Evolutionary conservation across 2,888 invertebrate species (phyloP).

Genomic region (Trisateles emortualis): DNA sequence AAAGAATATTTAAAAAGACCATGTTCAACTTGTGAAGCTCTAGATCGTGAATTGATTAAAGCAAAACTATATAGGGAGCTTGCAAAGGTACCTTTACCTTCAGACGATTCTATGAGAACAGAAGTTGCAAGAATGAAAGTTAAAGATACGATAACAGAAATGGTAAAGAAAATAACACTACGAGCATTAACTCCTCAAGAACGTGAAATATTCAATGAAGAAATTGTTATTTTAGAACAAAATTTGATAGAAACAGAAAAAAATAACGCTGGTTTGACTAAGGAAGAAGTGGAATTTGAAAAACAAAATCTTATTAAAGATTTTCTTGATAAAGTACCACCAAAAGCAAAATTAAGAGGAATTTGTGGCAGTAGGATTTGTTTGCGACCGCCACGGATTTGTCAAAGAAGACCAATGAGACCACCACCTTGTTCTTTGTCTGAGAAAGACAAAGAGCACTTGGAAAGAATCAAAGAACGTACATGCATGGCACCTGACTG

Average conservation of each 20-base stretch:
- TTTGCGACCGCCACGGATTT: too few relatives aligned
- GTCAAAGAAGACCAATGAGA: neutral
- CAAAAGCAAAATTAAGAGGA: too few relatives aligned
- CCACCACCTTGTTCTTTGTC: constrained; percentile 51
- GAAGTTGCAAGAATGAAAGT: constrained; percentile 60
- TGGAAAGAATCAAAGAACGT: constrained; percentile 57
- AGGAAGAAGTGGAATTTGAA: constrained; percentile 31
- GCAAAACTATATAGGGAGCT: constrained; percentile 57
- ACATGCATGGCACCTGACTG: constrained; percentile 30
- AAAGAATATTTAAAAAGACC: constrained; percentile 55
- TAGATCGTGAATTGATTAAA: constrained; percentile 53
- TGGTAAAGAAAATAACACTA: constrained; percentile 58
- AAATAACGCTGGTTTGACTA: constrained; percentile 22
- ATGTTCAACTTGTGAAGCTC: constrained; percentile 47
- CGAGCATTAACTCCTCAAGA: constrained; percentile 40
- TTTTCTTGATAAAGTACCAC: constrained; percentile 56
- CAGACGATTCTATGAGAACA: constrained; percentile 54
- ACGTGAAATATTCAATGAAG: constrained; percentile 51
- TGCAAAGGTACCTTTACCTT: constrained; percentile 56
- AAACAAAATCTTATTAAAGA: constrained; percentile 55
- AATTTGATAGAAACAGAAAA: constrained; percentile 60
- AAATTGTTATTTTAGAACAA: constrained; percentile 55
- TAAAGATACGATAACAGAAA: constrained; percentile 59
- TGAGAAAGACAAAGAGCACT: constrained; percentile 53
- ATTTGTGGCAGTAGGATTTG: too few relatives aligned